Evolutionary conservation across 2,888 invertebrate genomes (phyloP), one percentile per base, ranked within the genome.

Genomic region (Pristionchus arcanus): DNA sequence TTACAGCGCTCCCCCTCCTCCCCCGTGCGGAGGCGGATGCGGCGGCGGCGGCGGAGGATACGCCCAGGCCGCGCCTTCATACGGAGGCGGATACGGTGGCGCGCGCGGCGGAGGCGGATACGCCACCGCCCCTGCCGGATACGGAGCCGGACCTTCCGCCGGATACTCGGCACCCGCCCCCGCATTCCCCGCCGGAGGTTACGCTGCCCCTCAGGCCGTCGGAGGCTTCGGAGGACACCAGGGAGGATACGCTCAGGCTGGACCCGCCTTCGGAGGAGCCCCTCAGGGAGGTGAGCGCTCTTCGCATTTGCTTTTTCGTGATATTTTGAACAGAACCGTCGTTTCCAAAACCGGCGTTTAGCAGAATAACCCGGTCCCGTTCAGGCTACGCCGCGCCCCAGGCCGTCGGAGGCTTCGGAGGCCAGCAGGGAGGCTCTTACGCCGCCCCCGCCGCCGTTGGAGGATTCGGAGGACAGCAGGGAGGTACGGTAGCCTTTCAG

Each of bases 1-100:
- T n/a, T n/a, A 5, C 63, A 85, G 85, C 37, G 85, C 85, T 85
- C 85, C 85, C 34, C 85, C 85, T 59, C 85, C 85, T 59, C 85
- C 85, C 19, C 85, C 85, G n/a, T 81, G 85, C 63, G 85, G 85
- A 34, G 85, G 85, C 55, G 85, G 85, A 59, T 55, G 85, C 85
- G 55, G 85, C 63, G 85, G 85, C 1, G 55, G 85, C 85, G 85
- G 85, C 21, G 85, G 85, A 31, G 63, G 63, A 63, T 63, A 63
- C 63, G 63, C 63, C n/a, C 25, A 21, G 63, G 7, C 63, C 15
- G 53, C 34, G 34, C 34, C 13, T 3, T n/a, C n/a, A 5, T 77
- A 31, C 42, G 77, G 77, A 77, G 81, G 81, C 34, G 49, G 81
- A 25, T 81, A 25, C 81, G 81, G 81, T 3, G 81, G 81, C 49